A percentile compares a stretch with the other conserved stretches of the same genome.
Conservation (phyloP, 2,113 vertebrate species). For the Zosterops lateralis region DNA sequence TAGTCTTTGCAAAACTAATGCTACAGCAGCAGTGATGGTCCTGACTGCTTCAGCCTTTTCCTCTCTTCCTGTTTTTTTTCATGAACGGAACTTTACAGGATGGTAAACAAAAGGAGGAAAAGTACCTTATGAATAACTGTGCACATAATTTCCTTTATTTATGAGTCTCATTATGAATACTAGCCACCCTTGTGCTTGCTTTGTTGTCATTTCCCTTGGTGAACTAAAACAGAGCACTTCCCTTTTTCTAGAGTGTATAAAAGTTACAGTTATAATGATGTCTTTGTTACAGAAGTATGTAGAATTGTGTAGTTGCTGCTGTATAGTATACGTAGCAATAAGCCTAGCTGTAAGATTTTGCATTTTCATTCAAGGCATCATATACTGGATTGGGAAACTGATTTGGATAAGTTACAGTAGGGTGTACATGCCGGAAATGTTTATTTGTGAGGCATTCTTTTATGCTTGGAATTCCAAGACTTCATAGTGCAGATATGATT, state of each 20-base stretch:
- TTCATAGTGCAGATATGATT: neutral
- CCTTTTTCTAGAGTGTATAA: neutral
- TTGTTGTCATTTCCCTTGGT: constrained; percentile 46
- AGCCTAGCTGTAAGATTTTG: neutral
- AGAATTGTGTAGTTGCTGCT: neutral
- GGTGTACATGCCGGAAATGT: neutral
- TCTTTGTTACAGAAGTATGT: neutral
- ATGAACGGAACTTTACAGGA: constrained; percentile 55
- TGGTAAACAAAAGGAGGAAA: constrained; percentile 72
- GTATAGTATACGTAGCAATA: neutral
- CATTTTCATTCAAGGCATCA: neutral
- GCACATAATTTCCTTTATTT: constrained; percentile 66
- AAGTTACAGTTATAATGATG: neutral
- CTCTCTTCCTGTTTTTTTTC: constrained; percentile 69
- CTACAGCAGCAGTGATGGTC: neutral
- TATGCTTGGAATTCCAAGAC: constrained; percentile 27
- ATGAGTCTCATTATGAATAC: constrained; percentile 39
- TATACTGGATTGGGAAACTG: neutral
- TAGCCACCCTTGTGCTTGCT: constrained; percentile 41
- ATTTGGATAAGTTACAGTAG: neutral
- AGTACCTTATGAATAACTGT: constrained; percentile 56
- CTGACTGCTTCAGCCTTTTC: constrained; percentile 34
- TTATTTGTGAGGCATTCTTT: neutral
- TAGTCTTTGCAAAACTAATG: neutral
- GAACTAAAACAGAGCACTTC: constrained; percentile 43